Percentiles rank a stretch among this genome's conserved stretches.
These are phyloP conservation scores for Ciconia stormi DNA, from an alignment of 2,113 vertebrate genomes.

Conservation along the genomic window DNA sequence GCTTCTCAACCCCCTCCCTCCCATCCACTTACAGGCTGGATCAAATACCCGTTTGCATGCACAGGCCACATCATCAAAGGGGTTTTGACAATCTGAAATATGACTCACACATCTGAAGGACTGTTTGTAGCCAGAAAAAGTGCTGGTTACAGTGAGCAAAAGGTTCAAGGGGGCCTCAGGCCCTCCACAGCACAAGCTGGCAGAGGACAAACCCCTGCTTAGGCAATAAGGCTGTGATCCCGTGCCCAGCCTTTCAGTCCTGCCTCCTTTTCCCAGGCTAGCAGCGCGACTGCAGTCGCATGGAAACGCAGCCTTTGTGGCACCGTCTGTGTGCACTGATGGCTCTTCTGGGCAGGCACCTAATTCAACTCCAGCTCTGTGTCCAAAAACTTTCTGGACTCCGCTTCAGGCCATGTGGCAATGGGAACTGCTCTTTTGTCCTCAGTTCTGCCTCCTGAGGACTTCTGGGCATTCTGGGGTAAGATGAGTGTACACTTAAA, in stretches of 20 bases:
- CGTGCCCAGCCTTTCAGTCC: background rate
- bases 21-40: background rate
- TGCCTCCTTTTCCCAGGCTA: constrained; percentile 20
- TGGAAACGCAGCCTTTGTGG: background rate
- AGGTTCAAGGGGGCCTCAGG: background rate
- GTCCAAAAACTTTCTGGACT: background rate
- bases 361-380: background rate
- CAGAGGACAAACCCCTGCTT: background rate
- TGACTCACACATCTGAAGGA: background rate
- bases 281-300: background rate
- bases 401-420: background rate
- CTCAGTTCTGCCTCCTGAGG: background rate
- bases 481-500: background rate
- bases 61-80: background rate
- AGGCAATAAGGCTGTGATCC: constrained; percentile 14
- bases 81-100: background rate
- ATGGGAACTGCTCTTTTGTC: background rate
- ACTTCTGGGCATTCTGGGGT: background rate
- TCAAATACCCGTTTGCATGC: background rate
- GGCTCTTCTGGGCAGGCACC: background rate
- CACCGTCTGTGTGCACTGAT: accelerated
- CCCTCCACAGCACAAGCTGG: background rate
- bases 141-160: background rate
- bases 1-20: background rate
- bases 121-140: background rate